Evolutionary conservation across 2,797 vertebrate species (phyloP).

Genomic region (Gallirallus australis): DNA sequence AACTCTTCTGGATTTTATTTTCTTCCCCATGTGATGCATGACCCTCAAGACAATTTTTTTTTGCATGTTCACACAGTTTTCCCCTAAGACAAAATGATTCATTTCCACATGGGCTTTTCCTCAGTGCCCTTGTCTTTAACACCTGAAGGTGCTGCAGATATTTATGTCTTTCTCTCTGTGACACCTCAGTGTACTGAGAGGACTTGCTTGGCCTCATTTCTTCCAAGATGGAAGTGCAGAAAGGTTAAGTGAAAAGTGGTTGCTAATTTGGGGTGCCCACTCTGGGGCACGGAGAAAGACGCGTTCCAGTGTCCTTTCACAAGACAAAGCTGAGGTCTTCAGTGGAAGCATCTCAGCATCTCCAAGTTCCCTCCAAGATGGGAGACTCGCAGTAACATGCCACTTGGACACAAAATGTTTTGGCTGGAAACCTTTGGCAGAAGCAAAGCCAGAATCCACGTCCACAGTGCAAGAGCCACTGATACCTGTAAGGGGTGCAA

Average conservation of each 20-base stretch:
- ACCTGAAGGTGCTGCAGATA: background rate
- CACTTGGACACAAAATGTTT: background rate
- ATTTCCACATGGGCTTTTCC: conserved; percentile 4
- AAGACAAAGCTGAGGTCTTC: background rate
- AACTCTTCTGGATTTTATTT: conserved; percentile 5
- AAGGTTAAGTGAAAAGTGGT: background rate
- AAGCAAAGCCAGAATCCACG: background rate
- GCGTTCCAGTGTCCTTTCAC: background rate
- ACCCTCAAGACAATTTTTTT: conserved; percentile 2
- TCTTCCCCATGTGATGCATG: background rate
- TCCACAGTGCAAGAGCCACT: background rate
- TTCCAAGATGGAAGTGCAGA: background rate
- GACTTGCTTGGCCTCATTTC: background rate
- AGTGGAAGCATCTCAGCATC: background rate
- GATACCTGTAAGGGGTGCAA: background rate
- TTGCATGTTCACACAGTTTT: background rate
- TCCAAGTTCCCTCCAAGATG: background rate
- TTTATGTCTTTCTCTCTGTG: background rate
- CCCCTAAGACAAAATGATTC: background rate
- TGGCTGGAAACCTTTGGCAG: background rate
- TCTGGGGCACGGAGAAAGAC: background rate
- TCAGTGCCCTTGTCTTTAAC: background rate
- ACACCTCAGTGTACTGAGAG: background rate
- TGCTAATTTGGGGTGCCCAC: background rate
- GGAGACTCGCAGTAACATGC: background rate